Evolutionary conservation across 2,888 invertebrate species (phyloP).

Genomic region (Drosophila vallismaia): DNA sequence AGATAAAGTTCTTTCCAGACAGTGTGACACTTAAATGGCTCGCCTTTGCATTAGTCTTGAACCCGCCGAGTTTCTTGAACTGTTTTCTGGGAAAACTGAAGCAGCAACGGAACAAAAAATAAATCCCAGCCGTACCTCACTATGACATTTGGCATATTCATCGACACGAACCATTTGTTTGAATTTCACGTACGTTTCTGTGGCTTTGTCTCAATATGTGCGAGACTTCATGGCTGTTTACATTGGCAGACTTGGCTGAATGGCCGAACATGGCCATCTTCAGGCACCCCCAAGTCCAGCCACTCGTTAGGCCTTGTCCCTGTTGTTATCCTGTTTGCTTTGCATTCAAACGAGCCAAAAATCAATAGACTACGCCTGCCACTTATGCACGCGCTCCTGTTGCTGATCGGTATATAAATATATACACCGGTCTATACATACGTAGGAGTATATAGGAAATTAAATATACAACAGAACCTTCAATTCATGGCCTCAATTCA

Average conservation of each 20-base stretch:
- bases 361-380: constrained; percentile 23
- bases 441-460: neutral
- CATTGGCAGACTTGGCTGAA: constrained; percentile 32
- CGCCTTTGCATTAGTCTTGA: constrained; percentile 38
- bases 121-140: constrained; percentile 31
- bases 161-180: constrained; percentile 29
- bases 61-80: constrained; percentile 62
- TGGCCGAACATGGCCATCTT: constrained; percentile 8
- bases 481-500: neutral
- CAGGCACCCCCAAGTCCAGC: constrained; percentile 11
- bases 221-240: constrained; percentile 29
- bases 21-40: constrained; percentile 15
- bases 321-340: constrained; percentile 31
- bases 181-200: constrained; percentile 36
- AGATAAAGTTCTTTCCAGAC: neutral
- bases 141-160: constrained; percentile 36
- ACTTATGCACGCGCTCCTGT: constrained; percentile 21
- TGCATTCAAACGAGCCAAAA: constrained; percentile 18
- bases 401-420: neutral
- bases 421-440: neutral
- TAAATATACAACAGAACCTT: constrained; percentile 2
- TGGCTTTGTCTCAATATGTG: constrained; percentile 36
- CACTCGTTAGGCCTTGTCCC: constrained; percentile 24
- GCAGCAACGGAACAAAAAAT: constrained; percentile 10
- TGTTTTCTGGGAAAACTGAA: neutral